Conservation (phyloP, 2,888 invertebrate genomes). For the Athetis lepigone region DNA sequence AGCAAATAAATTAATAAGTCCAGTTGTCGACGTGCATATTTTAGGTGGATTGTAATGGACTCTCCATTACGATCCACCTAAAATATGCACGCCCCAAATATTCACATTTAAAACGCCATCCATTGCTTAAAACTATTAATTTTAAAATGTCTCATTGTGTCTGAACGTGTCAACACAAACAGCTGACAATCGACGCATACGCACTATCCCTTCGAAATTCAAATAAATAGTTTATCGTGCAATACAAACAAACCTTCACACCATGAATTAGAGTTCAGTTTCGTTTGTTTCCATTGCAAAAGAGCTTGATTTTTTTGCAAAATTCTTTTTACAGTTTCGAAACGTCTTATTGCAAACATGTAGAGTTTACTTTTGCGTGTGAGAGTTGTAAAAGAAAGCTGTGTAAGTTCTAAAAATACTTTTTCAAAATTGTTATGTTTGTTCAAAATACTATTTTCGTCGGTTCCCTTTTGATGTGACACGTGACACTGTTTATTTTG, state of each 20-base stretch:
- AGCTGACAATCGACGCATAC: conserved; percentile 64
- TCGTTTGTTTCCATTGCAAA: conserved; percentile 2
- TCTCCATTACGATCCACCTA: conserved; percentile 20
- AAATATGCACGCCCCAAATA: conserved; percentile 29
- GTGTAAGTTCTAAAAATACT: conserved; percentile 56
- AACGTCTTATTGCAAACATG: neutral
- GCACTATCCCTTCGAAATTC: conserved; percentile 55
- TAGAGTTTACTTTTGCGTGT: conserved; percentile 37
- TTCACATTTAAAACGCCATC: conserved; percentile 34
- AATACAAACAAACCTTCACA: neutral
- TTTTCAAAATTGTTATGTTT: conserved; percentile 65
- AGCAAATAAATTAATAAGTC: conserved; percentile 17
- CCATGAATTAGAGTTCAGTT: conserved; percentile 21
- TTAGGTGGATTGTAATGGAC: too few relatives aligned
- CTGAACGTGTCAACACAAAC: conserved; percentile 64
- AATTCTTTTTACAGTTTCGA: conserved; percentile 1
- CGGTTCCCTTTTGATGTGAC: conserved; percentile 75
- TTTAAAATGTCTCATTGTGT: conserved; percentile 54
- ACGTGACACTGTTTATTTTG: conserved; percentile 70
- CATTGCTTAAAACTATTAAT: conserved; percentile 52
- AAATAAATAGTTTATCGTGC: neutral
- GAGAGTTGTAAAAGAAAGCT: neutral
- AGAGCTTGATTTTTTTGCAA: neutral
- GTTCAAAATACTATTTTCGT: conserved; percentile 69
- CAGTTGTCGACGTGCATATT: neutral